A percentile compares a stretch with the other conserved stretches of the same genome.
phyloP scores from a whole-genome alignment of 2,797 vertebrate species.

The Acipenser ruthenus region DNA sequence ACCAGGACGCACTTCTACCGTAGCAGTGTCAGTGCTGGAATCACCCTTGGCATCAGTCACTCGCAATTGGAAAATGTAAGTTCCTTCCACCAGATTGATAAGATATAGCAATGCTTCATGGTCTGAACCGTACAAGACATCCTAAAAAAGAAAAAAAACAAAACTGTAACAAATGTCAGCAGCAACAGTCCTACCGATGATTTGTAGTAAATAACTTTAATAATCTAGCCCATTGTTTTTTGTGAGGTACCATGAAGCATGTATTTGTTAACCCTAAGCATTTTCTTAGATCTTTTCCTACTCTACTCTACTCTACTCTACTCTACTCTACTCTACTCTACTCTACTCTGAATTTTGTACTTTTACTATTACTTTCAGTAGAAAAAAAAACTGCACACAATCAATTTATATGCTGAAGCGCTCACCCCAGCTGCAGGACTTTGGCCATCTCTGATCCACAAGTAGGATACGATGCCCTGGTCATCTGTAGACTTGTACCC shows the following conservation, averaged over 20 bases:
- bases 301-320: no score
- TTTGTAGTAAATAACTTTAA: no score
- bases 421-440: slow-evolving; percentile 87
- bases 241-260: no score
- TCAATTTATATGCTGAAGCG: slow-evolving; percentile 11
- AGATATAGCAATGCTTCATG: slow-evolving; percentile 63
- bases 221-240: no score
- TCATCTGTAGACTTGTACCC: slow-evolving; percentile 75
- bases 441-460: slow-evolving; percentile 77
- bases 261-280: no score
- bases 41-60: slow-evolving; percentile 67
- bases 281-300: no score
- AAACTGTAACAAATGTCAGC: no score
- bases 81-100: slow-evolving; percentile 80
- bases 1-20: slow-evolving; percentile 84
- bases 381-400: not conserved
- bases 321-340: no score
- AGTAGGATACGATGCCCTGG: slow-evolving; percentile 60
- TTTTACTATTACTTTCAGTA: not conserved
- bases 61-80: slow-evolving; percentile 74
- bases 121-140: slow-evolving; percentile 69
- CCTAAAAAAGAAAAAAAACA: slow-evolving; percentile 45
- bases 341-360: no score
- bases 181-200: no score
- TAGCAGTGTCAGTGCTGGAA: slow-evolving; percentile 64